phyloP scores from a whole-genome alignment of 2,888 invertebrate species.

The Leucophenga maculata region DNA sequence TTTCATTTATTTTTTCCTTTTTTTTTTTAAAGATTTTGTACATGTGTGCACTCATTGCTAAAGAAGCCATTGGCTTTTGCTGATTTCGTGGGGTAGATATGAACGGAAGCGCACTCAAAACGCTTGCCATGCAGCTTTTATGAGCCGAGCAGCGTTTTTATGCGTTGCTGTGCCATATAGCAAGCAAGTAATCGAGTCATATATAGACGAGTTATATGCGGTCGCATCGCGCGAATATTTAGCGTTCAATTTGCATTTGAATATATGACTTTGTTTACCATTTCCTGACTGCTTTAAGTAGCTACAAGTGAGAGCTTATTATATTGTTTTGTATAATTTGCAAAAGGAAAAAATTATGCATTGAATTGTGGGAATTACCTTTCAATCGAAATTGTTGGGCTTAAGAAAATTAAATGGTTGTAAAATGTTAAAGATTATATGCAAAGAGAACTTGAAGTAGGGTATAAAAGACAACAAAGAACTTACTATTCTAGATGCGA shows the following conservation, averaged over 20 bases:
- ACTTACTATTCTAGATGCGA: too few relatives aligned
- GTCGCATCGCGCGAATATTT: not conserved
- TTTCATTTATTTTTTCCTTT: conserved; percentile 17
- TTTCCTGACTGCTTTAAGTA: conserved; percentile 1
- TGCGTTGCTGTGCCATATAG: too few relatives aligned
- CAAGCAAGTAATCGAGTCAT: not conserved
- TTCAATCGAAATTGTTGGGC: too few relatives aligned
- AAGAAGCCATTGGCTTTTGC: conserved; percentile 25
- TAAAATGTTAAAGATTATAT: too few relatives aligned
- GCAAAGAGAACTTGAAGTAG: too few relatives aligned
- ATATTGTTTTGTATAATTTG: not conserved
- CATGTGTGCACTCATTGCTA: not conserved
- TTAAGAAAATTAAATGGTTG: too few relatives aligned
- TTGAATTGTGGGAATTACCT: too few relatives aligned
- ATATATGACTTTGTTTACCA: conserved; percentile 9
- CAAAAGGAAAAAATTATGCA: too few relatives aligned
- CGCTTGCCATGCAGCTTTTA: not conserved
- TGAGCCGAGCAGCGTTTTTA: not conserved
- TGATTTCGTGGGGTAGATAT: conserved; percentile 31
- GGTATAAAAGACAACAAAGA: too few relatives aligned
- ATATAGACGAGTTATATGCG: not conserved
- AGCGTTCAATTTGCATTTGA: conserved; percentile 15
- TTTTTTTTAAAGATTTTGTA: not conserved
- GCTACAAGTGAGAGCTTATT: conserved; percentile 12
- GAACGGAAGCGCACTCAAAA: conserved; percentile 21